These are phyloP conservation scores for Atherinomorus stipes DNA, from an alignment of 2,113 vertebrate species.

Conservation along the genomic window DNA sequence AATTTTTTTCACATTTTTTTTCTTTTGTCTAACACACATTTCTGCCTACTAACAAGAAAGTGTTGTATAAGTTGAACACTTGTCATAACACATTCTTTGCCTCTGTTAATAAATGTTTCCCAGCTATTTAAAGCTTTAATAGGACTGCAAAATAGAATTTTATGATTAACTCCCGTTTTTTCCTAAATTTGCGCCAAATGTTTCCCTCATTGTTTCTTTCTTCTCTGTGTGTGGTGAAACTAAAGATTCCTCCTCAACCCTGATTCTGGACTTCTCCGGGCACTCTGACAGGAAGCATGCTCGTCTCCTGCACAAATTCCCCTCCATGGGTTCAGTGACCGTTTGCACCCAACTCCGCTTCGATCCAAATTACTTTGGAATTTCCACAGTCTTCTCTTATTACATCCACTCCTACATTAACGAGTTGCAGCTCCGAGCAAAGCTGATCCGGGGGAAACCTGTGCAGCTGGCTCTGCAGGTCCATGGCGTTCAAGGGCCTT, in stretches of 20 bases:
- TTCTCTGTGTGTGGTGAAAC: conserved; percentile 44
- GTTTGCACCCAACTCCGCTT: conserved; percentile 76
- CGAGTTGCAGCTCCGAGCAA: conserved; percentile 81
- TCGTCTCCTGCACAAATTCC: conserved; percentile 73
- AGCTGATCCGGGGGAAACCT: conserved; percentile 44
- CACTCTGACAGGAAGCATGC: conserved; percentile 66
- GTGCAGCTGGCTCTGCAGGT: conserved; percentile 79
- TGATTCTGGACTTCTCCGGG: conserved; percentile 73
- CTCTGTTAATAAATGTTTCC: conserved; percentile 40
- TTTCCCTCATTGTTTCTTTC: conserved; percentile 9
- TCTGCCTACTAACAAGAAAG: background rate
- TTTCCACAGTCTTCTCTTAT: conserved; percentile 83
- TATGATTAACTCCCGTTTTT: conserved; percentile 36
- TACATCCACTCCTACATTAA: conserved; percentile 71
- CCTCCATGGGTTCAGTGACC: conserved; percentile 73
- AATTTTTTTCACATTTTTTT: conserved; percentile 29
- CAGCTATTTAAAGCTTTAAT: conserved; percentile 50
- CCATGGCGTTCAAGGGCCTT: conserved; percentile 71
- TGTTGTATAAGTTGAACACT: too few relatives aligned
- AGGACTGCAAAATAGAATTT: conserved; percentile 29
- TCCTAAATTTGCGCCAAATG: conserved; percentile 32
- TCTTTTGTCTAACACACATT: conserved; percentile 16
- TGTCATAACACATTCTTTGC: conserved; percentile 2
- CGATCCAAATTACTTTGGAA: conserved; percentile 61
- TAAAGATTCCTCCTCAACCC: conserved; percentile 58